Conservation (phyloP, 2,888 invertebrate species). For the Euzophera pinguis region DNA sequence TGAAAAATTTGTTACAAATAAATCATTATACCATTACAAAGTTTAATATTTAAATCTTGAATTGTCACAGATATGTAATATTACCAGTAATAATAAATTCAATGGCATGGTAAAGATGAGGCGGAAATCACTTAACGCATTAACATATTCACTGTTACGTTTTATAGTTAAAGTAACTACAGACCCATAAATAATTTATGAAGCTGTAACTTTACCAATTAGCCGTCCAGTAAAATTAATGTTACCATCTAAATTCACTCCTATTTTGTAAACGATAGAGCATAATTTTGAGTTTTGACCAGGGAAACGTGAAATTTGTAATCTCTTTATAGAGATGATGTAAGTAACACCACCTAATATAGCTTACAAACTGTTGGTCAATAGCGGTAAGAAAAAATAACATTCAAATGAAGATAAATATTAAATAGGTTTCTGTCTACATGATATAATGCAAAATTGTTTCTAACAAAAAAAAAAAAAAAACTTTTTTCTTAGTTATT, state of each 20-base stretch:
- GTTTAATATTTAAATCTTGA: no score
- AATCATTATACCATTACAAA: no score
- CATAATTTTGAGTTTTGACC: no score
- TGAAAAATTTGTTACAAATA: no score
- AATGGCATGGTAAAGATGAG: background rate
- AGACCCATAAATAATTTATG: slow-evolving; percentile 25
- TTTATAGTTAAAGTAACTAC: slow-evolving; percentile 24
- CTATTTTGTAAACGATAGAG: background rate
- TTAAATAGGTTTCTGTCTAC: no score
- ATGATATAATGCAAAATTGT: no score
- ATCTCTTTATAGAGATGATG: background rate
- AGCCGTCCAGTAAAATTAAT: slow-evolving; percentile 12
- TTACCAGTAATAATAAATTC: background rate
- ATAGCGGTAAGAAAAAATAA: no score
- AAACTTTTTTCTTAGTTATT: no score
- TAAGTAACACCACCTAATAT: background rate
- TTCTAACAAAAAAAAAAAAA: no score
- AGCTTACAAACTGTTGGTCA: no score
- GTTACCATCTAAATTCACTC: background rate
- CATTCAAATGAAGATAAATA: no score
- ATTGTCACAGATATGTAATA: no score
- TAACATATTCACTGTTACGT: slow-evolving; percentile 19
- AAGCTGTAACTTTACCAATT: slow-evolving; percentile 16
- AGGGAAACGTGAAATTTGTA: background rate
- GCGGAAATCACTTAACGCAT: background rate